Percentiles rank a stretch among this genome's conserved stretches.
phyloP scores from a whole-genome alignment of 2,888 invertebrate species.

The Archips crataeganus region DNA sequence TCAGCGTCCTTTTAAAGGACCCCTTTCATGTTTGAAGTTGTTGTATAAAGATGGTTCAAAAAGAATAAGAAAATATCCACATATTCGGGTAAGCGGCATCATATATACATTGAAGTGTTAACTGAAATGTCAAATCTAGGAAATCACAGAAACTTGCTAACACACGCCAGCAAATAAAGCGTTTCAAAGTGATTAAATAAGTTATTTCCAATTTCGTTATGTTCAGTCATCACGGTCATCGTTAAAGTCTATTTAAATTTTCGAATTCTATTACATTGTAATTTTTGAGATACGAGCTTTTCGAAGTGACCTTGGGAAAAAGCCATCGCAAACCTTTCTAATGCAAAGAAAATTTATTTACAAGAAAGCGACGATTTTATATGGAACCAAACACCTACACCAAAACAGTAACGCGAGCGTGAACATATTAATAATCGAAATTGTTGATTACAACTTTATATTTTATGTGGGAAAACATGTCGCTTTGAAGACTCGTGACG shows the following conservation, averaged over 20 bases:
- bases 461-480: background rate
- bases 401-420: background rate
- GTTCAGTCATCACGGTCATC: too few species aligned
- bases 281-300: too few species aligned
- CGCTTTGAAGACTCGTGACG: background rate
- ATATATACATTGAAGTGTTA: background rate
- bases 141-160: background rate
- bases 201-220: too few species aligned
- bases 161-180: background rate
- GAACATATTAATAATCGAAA: background rate
- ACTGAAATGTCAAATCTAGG: slow-evolving; percentile 1
- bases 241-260: too few species aligned
- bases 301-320: too few species aligned
- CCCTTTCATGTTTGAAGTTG: slow-evolving; percentile 9
- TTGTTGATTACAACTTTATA: background rate
- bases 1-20: slow-evolving; percentile 14
- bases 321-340: too few species aligned
- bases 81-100: background rate
- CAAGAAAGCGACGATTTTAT: background rate
- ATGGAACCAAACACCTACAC: background rate
- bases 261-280: background rate
- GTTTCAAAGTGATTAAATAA: background rate
- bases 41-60: background rate
- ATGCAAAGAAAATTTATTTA: background rate
- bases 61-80: background rate